Conservation (phyloP, 2,888 invertebrate species). For the Odiellus spinosus region DNA sequence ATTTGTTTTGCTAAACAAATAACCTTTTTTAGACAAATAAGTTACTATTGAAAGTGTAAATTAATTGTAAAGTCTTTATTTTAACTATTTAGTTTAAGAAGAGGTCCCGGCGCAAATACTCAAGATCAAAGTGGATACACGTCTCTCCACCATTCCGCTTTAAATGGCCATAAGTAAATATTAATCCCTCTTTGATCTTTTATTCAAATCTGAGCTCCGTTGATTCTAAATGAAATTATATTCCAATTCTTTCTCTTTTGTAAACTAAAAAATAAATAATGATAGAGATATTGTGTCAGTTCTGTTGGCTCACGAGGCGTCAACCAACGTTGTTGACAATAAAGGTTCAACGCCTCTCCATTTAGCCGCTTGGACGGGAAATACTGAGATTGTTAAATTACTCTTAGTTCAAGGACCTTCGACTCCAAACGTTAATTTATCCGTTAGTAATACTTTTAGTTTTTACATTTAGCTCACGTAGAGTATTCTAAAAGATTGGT, state of each 20-base stretch:
- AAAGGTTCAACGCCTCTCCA: constrained; percentile 85
- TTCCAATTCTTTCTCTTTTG: too few species aligned
- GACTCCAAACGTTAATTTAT: constrained; percentile 65
- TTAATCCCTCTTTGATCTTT: too few species aligned
- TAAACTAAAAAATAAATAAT: too few species aligned
- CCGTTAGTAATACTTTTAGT: constrained; percentile 41
- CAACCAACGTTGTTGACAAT: constrained; percentile 70
- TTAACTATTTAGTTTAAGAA: constrained; percentile 46
- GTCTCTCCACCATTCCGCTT: constrained; percentile 79
- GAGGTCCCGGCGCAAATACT: constrained; percentile 79
- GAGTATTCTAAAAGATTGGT: too few species aligned
- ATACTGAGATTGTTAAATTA: constrained; percentile 68
- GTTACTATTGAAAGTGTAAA: too few species aligned
- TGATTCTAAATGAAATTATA: too few species aligned
- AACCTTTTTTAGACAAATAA: too few species aligned
- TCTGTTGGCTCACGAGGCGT: constrained; percentile 68
- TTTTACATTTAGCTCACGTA: neutral
- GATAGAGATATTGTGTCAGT: constrained; percentile 72
- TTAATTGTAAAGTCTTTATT: too few species aligned
- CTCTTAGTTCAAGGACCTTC: constrained; percentile 62
- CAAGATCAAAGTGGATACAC: constrained; percentile 87
- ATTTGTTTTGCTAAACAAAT: too few species aligned
- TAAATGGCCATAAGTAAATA: constrained; percentile 77
- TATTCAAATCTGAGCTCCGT: too few species aligned
- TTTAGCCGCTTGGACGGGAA: constrained; percentile 86